phyloP scores from a whole-genome alignment of 2,113 vertebrate genomes.

The Agelaius phoeniceus region DNA sequence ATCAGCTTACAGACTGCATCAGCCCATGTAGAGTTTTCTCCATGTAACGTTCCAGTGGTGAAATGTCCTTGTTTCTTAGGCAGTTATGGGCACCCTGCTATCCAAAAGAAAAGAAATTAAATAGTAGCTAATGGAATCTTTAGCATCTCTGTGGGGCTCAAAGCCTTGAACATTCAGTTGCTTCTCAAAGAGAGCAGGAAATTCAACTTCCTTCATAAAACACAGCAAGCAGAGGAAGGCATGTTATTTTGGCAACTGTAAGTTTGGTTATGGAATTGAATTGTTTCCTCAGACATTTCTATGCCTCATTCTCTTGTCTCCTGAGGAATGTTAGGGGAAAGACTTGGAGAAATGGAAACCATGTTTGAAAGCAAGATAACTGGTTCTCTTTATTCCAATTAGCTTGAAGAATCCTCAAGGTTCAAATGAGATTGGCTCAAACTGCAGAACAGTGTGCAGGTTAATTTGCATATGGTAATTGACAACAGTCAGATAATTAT shows the following conservation, averaged over 20 bases:
- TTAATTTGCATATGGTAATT: background rate
- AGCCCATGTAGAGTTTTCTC: background rate
- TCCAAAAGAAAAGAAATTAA: background rate
- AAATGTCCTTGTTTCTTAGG: background rate
- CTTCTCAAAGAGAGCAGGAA: background rate
- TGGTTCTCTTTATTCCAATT: background rate
- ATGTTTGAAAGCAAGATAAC: background rate
- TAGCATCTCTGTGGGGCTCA: background rate
- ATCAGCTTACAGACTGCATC: background rate
- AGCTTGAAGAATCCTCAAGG: background rate
- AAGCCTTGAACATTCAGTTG: background rate
- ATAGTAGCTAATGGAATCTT: background rate
- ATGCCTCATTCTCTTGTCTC: background rate
- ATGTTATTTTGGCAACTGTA: background rate
- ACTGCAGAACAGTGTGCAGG: background rate
- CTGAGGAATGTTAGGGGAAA: background rate
- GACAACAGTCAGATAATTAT: background rate
- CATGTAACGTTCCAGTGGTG: background rate
- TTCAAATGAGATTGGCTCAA: background rate
- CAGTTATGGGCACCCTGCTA: background rate
- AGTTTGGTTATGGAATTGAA: background rate
- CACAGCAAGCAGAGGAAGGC: background rate
- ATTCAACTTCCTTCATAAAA: background rate
- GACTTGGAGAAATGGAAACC: background rate
- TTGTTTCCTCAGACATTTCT: slow-evolving; percentile 1